These are phyloP conservation scores for Eubucco bourcierii DNA, from an alignment of 2,113 vertebrate genomes.

Conservation along the genomic window DNA sequence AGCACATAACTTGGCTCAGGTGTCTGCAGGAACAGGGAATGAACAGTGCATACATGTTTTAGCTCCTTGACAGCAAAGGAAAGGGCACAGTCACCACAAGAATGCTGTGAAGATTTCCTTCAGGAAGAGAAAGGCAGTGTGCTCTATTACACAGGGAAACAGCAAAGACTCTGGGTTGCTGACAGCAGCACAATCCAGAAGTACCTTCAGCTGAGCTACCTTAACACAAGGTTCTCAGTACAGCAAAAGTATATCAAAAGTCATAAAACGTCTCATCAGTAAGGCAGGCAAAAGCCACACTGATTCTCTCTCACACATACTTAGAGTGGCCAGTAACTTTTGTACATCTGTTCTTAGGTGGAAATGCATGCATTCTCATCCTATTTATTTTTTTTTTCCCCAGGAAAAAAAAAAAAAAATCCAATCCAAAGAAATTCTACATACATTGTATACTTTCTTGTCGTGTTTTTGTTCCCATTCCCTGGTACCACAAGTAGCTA, in stretches of 20 bases:
- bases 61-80: background rate
- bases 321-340: background rate
- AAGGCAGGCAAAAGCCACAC: background rate
- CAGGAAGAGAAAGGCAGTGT: accelerated
- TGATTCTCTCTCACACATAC: background rate
- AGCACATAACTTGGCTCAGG: background rate
- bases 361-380: background rate
- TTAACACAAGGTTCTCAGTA: background rate
- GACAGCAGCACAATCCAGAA: background rate
- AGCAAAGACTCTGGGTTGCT: background rate
- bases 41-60: background rate
- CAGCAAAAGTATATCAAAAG: accelerated
- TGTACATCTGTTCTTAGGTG: background rate
- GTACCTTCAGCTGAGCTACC: background rate
- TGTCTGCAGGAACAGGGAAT: accelerated
- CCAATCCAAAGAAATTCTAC: background rate
- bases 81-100: accelerated
- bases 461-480: background rate
- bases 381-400: background rate
- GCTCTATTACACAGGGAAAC: background rate
- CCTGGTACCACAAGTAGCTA: background rate
- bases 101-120: background rate
- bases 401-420: background rate
- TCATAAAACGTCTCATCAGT: background rate
- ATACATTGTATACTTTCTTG: background rate